Base-by-base conservation (phyloP, 2,888 invertebrate species). In the Agonopterix alstromeriana region DNA sequence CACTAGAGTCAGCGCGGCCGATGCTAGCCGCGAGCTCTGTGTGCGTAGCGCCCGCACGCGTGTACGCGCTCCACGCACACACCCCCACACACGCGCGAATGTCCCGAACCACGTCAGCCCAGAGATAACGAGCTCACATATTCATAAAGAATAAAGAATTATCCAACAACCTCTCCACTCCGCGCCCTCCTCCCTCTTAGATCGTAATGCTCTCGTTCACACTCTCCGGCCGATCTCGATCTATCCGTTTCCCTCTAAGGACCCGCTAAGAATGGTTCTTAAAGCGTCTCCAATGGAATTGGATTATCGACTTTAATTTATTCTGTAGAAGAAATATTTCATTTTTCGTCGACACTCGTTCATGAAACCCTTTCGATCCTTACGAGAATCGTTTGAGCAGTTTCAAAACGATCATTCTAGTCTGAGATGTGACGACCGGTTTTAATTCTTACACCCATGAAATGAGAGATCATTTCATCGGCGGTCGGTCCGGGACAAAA, bases 141-240 rank as follows among this genome's bases (percentile, higher is more conserved):
- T 88, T 89, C 88, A 89, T 89, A 89, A 84, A 89, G 82, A 83
- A 87, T 86, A 88, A 88, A 86, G 82, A 86, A 86, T 86, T 83
- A 87, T 82, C 84, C 82, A 71, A 78, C 81, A 70, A 69, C 74
- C 71, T 71, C 69, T 69, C 77, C 73, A 65, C 42, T 65, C 73
- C 72, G 73, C 69, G 53, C 65, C 69, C 67, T 62, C 67, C 63
- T 68, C 73, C 73, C 74, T 65, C 68, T 67, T 63, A 67, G 69
- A 73, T 77, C 73, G 75, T 80, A 76, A 82, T 81, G 81, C 86
- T 88, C 88, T 88, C 86, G 84, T 87, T 86, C 87, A 87, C 86
- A 87, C 88, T 85, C 81, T 76, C 67, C 70, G 59, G 70, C 68
- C 69, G 81, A 86, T 85, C 81, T 79, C 85, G 76, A 86, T 88